phyloP scores from a whole-genome alignment of 2,888 invertebrate genomes.

The Pristionchus japonicus region DNA sequence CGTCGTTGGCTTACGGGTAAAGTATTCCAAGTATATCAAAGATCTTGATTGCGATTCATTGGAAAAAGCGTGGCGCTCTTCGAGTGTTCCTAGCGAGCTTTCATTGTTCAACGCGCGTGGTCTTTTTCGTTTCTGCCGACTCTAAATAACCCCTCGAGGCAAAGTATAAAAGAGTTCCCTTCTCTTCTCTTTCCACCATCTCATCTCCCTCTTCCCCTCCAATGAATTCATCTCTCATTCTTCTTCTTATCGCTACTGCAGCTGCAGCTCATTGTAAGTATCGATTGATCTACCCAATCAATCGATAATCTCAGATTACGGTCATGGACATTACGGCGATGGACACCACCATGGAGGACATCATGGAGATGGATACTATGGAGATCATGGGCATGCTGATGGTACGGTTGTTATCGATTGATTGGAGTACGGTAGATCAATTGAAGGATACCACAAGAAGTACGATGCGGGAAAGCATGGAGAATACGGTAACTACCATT shows the following conservation, averaged over 20 bases:
- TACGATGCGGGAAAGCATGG: no score
- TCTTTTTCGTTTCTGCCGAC: neutral
- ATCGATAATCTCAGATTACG: no score
- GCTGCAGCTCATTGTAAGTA: conserved; percentile 26
- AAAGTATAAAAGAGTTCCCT: neutral
- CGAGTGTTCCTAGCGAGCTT: neutral
- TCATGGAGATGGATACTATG: conserved; percentile 34
- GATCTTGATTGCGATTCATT: no score
- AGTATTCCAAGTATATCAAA: no score
- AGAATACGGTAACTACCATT: no score
- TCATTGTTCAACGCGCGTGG: neutral
- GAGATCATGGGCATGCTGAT: conserved; percentile 35
- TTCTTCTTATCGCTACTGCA: neutral
- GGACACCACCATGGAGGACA: neutral
- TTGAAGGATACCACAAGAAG: no score
- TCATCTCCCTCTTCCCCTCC: no score
- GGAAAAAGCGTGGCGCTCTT: neutral
- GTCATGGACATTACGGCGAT: no score
- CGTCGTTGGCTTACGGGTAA: no score
- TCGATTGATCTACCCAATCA: neutral
- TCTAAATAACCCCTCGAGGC: neutral
- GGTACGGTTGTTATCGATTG: conserved; percentile 25
- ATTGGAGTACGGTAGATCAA: neutral
- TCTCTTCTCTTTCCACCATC: no score
- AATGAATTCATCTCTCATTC: no score